A percentile compares a stretch with the other conserved stretches of the same genome.
Evolutionary conservation across 2,888 invertebrate genomes (phyloP).

Genomic region (Nesidiocoris tenuis): DNA sequence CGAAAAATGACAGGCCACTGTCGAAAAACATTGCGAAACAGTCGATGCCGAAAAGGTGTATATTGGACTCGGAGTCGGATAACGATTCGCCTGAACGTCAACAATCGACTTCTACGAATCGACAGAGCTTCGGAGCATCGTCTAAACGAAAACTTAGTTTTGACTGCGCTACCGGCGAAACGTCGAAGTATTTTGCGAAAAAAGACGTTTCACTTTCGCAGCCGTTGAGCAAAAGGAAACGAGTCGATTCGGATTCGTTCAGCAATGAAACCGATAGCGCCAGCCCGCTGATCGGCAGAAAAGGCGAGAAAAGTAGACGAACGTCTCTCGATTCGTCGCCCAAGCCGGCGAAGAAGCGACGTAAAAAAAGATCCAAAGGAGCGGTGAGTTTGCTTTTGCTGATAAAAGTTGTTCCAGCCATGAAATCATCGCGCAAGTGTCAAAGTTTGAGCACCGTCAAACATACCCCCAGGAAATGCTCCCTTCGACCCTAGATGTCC

Average conservation of each 20-base stretch:
- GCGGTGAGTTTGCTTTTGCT: background rate
- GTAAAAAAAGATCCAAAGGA: background rate
- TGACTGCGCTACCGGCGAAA: conserved; percentile 12
- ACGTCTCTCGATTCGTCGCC: background rate
- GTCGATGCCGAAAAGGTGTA: no score
- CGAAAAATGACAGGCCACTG: no score
- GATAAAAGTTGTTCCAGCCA: background rate
- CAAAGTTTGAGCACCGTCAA: background rate
- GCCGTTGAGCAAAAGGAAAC: background rate
- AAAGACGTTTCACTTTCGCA: no score
- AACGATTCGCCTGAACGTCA: conserved; percentile 29
- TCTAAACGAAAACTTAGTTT: conserved; percentile 35
- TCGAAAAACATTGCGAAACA: no score
- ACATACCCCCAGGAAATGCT: no score
- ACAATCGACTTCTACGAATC: no score
- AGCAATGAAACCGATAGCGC: background rate
- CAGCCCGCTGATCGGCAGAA: background rate
- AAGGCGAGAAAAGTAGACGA: background rate
- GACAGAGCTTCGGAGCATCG: background rate
- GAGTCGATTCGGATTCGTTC: background rate
- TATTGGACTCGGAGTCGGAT: conserved; percentile 14
- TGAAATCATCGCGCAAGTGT: background rate
- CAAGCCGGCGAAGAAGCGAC: background rate
- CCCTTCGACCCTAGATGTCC: no score
- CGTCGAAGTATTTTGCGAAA: conserved; percentile 25